Evolutionary conservation across 2,113 vertebrate genomes (phyloP), one percentile per base, ranked within the genome.

Genomic region (Forbesichthys agassizii): DNA sequence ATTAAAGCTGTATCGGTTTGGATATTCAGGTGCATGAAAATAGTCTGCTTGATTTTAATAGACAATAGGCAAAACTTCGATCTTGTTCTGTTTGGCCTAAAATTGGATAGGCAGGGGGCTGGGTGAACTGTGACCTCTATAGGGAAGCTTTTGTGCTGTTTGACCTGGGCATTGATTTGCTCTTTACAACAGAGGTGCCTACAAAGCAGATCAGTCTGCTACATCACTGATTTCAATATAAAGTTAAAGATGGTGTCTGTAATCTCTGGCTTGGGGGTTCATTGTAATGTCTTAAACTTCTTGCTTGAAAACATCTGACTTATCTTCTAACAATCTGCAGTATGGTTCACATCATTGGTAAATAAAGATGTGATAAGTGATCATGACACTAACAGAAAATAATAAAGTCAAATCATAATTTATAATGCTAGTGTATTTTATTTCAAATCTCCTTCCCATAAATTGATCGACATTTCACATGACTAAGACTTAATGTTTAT

Each of bases 91-190:
- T 88, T 84, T 86, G 69, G 72, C 71, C 48, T 81, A 33, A 86
- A 79, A 85, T 75, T 82, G 72, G 83, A 86, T 86, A 88, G 90
- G 89, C 88, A 90, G 78, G 86, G 85, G 92, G 88, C 64, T 88
- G 83, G 66, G 83, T 80, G 85, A 92, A 85, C 92, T 83, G 79
- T 94, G 93, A 92, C 91, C 89, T 94, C 81, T 92, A 78, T 80
- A 79, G 88, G 82, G 88, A 86, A 93, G 91, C 89, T 92, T 94
- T 94, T 95, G 92, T 95, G 88, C 64, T 78, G 80, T 86, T 86
- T 93, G 92, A 93, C 93, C 90, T 88, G 87, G 84, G 83, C 91
- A 93, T 93, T 94, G 92, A 94, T 94, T 92, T 86, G 81, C 85
- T 82, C 86, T 86, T 91, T 90, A 92, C 84, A 84, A 87, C 86